Base-by-base conservation (phyloP, 2,888 invertebrate genomes). In the Drosophila nr. fundita region DNA sequence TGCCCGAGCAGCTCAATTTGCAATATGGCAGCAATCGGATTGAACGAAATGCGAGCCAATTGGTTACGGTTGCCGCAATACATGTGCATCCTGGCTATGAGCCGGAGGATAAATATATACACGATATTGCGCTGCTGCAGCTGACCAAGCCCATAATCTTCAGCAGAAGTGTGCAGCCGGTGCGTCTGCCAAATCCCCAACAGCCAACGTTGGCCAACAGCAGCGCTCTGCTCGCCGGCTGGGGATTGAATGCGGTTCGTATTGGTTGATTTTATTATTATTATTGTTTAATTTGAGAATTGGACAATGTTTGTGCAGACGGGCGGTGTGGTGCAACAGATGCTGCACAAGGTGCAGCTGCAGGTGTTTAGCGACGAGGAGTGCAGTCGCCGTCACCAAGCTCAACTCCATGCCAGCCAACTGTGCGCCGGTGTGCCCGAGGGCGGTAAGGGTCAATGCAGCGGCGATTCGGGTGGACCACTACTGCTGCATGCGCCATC, bases 361-460 rank as follows among this genome's bases (percentile, higher is more conserved):
- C 87, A 91, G 54, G 82, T 91, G 24, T 93, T 92, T 64, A 85
- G 92, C 55, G 92, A 93, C 63, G 89, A 84, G 21, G 92, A 92
- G 69, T 94, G 94, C 76, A 87, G 85, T 21, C 72, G 77, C 6
- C 87, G 89, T 0, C 92, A 93, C 61, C 79, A 90, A 49, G 68
- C 77, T 0, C 79, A 83, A 57, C 87, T 92, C 30, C 90, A 92
- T 66, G 40, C 64, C 1, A 91, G 90, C n/a, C 93, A 94, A 72
- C 85, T 94, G 42, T 94, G 94, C 75, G 94, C 93, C 3, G 94
- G 94, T 2, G 84, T 93, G 15, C 90, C 91, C 1, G 92, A 91
- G 63, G 94, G 94, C 15, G 94, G 94, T 7, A 93, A 91, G 77
- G 94, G 94, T 2, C 94, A 94, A 74, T 94, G 94, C 77, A 93